phyloP scores from a whole-genome alignment of 2,888 invertebrate species.

The Carcina quercana region DNA sequence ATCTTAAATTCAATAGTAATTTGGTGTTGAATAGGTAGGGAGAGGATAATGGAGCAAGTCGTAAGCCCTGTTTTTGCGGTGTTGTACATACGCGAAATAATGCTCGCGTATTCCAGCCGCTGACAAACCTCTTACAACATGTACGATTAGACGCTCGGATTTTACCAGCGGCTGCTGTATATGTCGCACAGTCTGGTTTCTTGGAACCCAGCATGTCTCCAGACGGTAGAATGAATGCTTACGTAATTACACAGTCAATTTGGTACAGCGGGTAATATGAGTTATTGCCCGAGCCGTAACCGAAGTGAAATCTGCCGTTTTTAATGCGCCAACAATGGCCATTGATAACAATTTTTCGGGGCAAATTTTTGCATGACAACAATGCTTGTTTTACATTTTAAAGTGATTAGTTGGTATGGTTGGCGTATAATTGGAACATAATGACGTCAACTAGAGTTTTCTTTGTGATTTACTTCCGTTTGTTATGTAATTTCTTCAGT shows the following conservation, averaged over 20 bases:
- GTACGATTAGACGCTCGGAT: neutral
- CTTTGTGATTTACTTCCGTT: conserved; percentile 5
- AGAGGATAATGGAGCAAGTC: conserved; percentile 50
- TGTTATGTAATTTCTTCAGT: conserved; percentile 2
- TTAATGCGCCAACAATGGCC: conserved; percentile 43
- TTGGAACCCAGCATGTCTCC: conserved; percentile 60
- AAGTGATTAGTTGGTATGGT: conserved; percentile 46
- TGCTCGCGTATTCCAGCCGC: conserved; percentile 8
- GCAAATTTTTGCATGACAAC: conserved; percentile 45
- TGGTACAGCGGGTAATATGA: conserved; percentile 63
- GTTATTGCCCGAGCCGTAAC: conserved; percentile 59
- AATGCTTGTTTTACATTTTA: conserved; percentile 39
- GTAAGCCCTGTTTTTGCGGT: conserved; percentile 68
- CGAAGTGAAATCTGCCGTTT: conserved; percentile 60
- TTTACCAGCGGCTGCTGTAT: conserved; percentile 2
- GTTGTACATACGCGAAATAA: conserved; percentile 65
- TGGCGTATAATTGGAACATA: conserved; percentile 31
- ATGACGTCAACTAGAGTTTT: too few species aligned
- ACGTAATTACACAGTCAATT: conserved; percentile 72
- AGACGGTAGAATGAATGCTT: conserved; percentile 45
- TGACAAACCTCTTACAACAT: neutral
- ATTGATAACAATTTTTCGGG: conserved; percentile 29
- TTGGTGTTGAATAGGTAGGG: conserved; percentile 57
- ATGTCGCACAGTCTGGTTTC: conserved; percentile 46
- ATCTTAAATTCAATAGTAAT: conserved; percentile 72